Evolutionary conservation across 2,888 invertebrate species (phyloP), one percentile per base, ranked within the genome.

Genomic region (Cenopis cana): DNA sequence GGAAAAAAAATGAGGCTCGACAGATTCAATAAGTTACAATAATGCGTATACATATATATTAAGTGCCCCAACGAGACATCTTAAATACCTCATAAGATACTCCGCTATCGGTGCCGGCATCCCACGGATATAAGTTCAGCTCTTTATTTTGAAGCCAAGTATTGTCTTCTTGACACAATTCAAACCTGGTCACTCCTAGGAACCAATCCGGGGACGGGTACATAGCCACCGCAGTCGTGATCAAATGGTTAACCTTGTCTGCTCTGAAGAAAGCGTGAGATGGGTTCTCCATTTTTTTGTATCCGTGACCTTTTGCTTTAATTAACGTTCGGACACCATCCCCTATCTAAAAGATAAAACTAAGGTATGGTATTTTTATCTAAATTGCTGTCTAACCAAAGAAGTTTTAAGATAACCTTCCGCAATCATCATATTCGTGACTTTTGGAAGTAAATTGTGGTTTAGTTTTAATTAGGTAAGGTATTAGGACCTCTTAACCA

Each of bases 61-160:
- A 41, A 14, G 14, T 38, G 10, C 14, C 14, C 14, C n/a, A 33
- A 33, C 33, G 33, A 6, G 9, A 33, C 24, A 33, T 33, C 8
- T 33, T 17, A n/a, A 38, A 85, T 85, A 97, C 97, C 96, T 97
- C 96, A 83, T 99, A 99, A 2, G 97, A 96, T 6, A 98, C 95
- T 0, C 99, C 99, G 80, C 95, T 95, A 81, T 99, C 99, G 1
- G 99, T 99, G 0, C 99, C 99, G 50, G 98, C 98, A 89, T 99
- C 99, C 95, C 97, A 98, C 0, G 99, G 99, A 84, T 95, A 98
- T 18, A 99, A 93, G 88, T 98, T 97, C 36, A 99, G 94, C 64
- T 96, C 95, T 77, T 97, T 91, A 73, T 97, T 95, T 69, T 96
- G 95, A 11, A 97, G 94, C 99, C 99, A 99, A 0, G 97, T 95